These are phyloP conservation scores for Neosilurus hyrtlii DNA, from an alignment of 2,797 vertebrate genomes.

Conservation along the genomic window DNA sequence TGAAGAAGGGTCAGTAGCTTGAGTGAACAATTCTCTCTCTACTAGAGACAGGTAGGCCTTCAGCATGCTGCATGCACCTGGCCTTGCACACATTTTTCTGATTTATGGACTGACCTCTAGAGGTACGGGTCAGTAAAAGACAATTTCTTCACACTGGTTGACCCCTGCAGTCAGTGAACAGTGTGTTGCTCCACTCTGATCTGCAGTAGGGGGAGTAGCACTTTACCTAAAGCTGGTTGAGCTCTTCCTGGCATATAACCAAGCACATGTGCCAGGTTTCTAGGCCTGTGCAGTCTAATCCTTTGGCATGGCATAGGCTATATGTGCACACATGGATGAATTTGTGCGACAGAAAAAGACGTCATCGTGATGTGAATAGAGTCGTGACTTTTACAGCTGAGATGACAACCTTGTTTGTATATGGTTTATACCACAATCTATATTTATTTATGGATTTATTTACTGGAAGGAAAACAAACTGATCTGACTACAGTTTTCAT, in stretches of 20 bases:
- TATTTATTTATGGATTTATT: background rate
- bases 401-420: too few species aligned
- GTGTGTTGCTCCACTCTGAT: conserved; percentile 9
- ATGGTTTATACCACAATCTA: background rate
- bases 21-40: background rate
- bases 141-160: background rate
- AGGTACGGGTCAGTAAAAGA: conserved; percentile 7
- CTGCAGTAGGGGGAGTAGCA: background rate
- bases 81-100: background rate
- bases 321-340: background rate
- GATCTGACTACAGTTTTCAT: background rate
- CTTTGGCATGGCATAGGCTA: background rate
- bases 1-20: background rate
- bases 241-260: background rate
- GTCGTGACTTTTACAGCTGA: background rate
- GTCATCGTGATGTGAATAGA: background rate
- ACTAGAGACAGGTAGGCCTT: background rate
- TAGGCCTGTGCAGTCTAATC: conserved; percentile 15
- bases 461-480: background rate
- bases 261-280: conserved; percentile 6
- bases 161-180: background rate
- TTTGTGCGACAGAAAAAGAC: background rate
- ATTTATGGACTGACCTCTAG: conserved; percentile 11
- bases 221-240: conserved; percentile 28
- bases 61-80: background rate